Conservation (phyloP, 2,797 vertebrate species). For the Rhinatrema bivittatum region DNA sequence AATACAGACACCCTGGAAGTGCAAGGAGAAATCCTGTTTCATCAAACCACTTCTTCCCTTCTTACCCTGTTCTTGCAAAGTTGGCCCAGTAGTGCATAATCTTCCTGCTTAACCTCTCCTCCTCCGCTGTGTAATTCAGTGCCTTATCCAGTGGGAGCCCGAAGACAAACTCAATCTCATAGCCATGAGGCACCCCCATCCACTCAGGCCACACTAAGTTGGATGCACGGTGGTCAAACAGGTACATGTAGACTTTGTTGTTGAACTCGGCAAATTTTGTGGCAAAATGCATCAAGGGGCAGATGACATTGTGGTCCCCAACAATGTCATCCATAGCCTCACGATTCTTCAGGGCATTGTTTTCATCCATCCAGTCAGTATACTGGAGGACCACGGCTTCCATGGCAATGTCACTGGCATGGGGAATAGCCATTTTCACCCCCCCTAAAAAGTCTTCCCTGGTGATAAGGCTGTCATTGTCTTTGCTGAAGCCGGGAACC, state of each 20-base stretch:
- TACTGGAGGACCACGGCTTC: slow-evolving; percentile 87
- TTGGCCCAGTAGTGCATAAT: slow-evolving; percentile 93
- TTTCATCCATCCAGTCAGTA: slow-evolving; percentile 85
- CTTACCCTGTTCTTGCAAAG: slow-evolving; percentile 83
- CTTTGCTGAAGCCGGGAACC: slow-evolving; percentile 86
- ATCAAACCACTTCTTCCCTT: too few relatives aligned
- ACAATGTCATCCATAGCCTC: slow-evolving; percentile 85
- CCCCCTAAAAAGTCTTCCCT: slow-evolving; percentile 82
- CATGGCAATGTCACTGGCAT: slow-evolving; percentile 81
- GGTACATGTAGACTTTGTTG: slow-evolving; percentile 67
- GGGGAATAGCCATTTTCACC: slow-evolving; percentile 79
- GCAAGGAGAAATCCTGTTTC: too few relatives aligned
- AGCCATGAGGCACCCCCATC: slow-evolving; percentile 96
- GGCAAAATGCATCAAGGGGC: slow-evolving; percentile 77
- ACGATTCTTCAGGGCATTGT: slow-evolving; percentile 75
- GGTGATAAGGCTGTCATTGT: slow-evolving; percentile 86
- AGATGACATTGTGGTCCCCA: slow-evolving; percentile 87
- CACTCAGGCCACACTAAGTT: slow-evolving; percentile 83
- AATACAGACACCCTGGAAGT: too few relatives aligned
- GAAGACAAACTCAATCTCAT: slow-evolving; percentile 91
- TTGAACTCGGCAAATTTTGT: slow-evolving; percentile 62
- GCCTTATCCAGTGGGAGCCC: slow-evolving; percentile 76
- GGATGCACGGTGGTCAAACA: slow-evolving; percentile 85
- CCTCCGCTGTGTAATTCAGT: slow-evolving; percentile 79
- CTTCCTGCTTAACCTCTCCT: slow-evolving; percentile 73